These are phyloP conservation scores for Dasypolia templi DNA, from an alignment of 2,888 invertebrate species.

Conservation along the genomic window DNA sequence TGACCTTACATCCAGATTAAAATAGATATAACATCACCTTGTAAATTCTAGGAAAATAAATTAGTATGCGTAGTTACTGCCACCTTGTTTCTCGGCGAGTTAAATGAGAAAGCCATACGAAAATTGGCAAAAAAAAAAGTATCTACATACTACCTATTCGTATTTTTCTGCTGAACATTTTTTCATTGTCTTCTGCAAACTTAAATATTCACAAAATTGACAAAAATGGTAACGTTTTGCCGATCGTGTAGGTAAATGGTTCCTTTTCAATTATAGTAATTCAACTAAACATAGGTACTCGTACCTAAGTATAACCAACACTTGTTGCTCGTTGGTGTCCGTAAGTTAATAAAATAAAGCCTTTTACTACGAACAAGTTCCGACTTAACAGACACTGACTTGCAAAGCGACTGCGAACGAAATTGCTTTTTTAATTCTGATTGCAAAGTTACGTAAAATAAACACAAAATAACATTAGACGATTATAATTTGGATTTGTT, in stretches of 20 bases:
- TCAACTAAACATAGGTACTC: background rate
- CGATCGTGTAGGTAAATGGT: background rate
- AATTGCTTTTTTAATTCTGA: slow-evolving; percentile 52
- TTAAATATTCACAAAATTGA: too few species aligned
- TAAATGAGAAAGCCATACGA: too few species aligned
- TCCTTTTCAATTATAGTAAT: background rate
- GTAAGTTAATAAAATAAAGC: slow-evolving; percentile 14
- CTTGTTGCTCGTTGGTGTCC: background rate
- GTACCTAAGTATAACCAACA: too few species aligned
- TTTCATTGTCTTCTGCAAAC: too few species aligned
- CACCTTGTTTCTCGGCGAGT: too few species aligned
- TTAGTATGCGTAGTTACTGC: slow-evolving; percentile 26
- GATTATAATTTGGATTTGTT: slow-evolving; percentile 16
- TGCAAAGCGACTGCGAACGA: slow-evolving; percentile 40
- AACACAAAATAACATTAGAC: slow-evolving; percentile 8
- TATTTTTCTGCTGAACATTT: too few species aligned
- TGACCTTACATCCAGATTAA: background rate
- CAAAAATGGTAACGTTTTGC: background rate
- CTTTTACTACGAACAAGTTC: slow-evolving; percentile 17
- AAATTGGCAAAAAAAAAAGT: too few species aligned
- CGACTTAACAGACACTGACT: slow-evolving; percentile 16
- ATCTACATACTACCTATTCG: too few species aligned
- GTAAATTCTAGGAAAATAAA: slow-evolving; percentile 33
- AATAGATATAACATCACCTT: background rate
- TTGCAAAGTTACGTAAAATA: slow-evolving; percentile 13